A percentile compares a stretch with the other conserved stretches of the same genome.
These are phyloP conservation scores for Sinocyclocheilus anophthalmus DNA, from an alignment of 2,113 vertebrate species.

Conservation along the genomic window DNA sequence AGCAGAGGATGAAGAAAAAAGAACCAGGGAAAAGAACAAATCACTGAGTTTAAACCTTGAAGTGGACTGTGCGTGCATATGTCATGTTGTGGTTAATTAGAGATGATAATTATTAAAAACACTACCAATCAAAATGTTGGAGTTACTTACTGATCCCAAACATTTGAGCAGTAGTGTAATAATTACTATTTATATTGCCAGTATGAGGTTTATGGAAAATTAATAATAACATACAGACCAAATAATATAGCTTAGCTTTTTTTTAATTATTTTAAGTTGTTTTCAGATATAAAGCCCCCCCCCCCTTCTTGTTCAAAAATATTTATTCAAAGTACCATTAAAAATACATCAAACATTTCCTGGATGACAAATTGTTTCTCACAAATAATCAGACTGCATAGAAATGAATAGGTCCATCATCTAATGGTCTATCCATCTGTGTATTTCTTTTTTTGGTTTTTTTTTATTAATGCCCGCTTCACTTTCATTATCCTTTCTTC, in stretches of 20 bases:
- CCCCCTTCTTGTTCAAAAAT: no score
- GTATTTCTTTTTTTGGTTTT: no score
- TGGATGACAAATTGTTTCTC: background rate
- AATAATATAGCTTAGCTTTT: background rate
- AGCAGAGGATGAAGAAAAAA: constrained; percentile 13
- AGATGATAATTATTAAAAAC: background rate
- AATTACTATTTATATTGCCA: background rate
- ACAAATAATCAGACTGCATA: background rate
- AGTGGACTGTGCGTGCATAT: background rate
- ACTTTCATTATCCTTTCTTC: background rate
- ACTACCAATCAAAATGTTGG: background rate
- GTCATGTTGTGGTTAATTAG: no score
- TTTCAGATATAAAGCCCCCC: no score
- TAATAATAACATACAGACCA: background rate
- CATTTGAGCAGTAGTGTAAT: background rate
- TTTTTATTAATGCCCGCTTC: no score
- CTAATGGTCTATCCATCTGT: background rate
- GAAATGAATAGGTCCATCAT: constrained; percentile 16
- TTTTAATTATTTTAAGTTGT: background rate
- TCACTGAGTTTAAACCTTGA: background rate
- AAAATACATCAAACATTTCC: background rate
- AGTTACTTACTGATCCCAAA: background rate
- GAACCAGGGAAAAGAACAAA: background rate
- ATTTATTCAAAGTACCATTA: background rate
- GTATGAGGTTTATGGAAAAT: background rate